Base-by-base conservation (phyloP, 1,140 invertebrate genomes). In the Tribolium castaneum region DNA sequence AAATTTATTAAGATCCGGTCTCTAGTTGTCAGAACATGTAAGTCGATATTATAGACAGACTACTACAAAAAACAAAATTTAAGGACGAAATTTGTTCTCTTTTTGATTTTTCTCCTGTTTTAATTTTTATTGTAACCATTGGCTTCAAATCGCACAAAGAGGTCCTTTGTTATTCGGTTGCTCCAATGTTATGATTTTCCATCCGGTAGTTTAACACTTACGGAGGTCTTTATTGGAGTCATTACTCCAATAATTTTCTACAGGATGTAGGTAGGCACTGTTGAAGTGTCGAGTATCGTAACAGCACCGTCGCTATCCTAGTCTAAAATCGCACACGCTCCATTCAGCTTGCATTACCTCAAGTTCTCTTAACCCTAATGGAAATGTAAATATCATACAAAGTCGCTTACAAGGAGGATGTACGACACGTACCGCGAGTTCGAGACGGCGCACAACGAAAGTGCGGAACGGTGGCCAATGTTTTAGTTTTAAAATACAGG, bases 171-270 rank as follows among this genome's bases (percentile, higher is more conserved):
- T 30, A 30, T 30, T 30, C 3, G 1, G 25, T 30, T 30, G 6
- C 25, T 30, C 2, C 14, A 54, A 16, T 19, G 14, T 9, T 59
- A 25, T 59, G 19, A 59, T 22, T 10, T 59, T 22, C 10, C 54
- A 59, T 59, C 54, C 66, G 34, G 66, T 39, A 51, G 39, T 72
- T 72, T 72, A 72, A 72, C 22, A 16, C 39, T 72, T 16, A 51
- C 39, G 16, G 54, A 22, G 70, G 34, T 13, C 13, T 70, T 45
- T 72, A 72, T 72, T 72, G 70, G 50, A 16, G 50, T 72, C 49
- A 72, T 72, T 72, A 45, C n/a, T 49, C 16, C 50, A 59, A 59
- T 51, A 70, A 70, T 45, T 49, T 72, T 45, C 34, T 72, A 72
- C 70, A 72, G 70, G 70, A 72, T 72, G 70, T 72, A 72, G 22